Base-by-base conservation (phyloP, 2,113 vertebrate species). In the Takifugu flavidus region DNA sequence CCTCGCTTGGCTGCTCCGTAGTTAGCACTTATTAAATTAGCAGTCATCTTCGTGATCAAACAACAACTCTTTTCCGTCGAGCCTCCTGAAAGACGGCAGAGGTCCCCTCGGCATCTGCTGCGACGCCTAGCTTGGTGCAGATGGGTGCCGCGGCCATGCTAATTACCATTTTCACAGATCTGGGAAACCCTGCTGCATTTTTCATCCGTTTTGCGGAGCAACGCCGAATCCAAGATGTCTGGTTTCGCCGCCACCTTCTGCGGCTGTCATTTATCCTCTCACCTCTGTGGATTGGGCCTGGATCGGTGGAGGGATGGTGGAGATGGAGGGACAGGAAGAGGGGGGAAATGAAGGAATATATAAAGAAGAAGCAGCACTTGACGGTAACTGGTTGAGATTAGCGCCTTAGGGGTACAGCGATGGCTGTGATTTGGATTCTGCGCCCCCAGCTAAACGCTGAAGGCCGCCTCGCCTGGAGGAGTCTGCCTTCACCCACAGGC, bases 401-500 rank as follows among this genome's bases (percentile, higher is more conserved):
- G 78, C 65, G 89, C 90, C 88, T 87, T 86, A 89, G 89, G 89
- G 89, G 81, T 89, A 88, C 88, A 87, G 85, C 85, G 80, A 82
- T 87, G 85, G 84, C 90, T 90, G 80, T 91, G 90, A 90, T 90
- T 89, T 80, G 82, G 80, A 85, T 84, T 80, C 79, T 78, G 86
- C 82, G 86, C 89, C 87, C 88, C 88, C 69, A 89, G 89, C 87
- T 89, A 91, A 89, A 90, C 81, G 87, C 90, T 89, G 85, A 90
- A 88, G 87, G 88, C 88, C 86, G 79, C 83, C 81, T 87, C 79
- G 87, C 89, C 88, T 88, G 77, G 82, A 88, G 88, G 86, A 87
- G 83, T 81, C 82, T 81, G 82, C 83, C 82, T 86, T 86, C 83
- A 87, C 86, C 89, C 87, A 87, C 80, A 88, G 86, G 87, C 87